Base-by-base conservation (phyloP, 1,140 invertebrate species). In the Caenorhabditis inopinata region DNA sequence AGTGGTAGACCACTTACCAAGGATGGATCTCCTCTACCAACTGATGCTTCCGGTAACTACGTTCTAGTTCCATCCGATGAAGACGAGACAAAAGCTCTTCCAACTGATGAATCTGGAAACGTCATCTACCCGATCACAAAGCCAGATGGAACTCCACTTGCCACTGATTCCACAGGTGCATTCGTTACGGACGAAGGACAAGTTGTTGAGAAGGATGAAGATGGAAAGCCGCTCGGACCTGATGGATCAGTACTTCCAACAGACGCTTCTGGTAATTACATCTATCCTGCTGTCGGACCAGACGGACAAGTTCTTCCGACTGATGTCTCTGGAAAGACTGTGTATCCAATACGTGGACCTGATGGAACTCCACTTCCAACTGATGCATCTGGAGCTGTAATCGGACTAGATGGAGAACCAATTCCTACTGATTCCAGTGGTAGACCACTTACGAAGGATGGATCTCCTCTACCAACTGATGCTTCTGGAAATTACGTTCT, bases 1-100 rank as follows among this genome's bases (percentile, higher is more conserved):
- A 45, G 35, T 14, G 80, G 79, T 14, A 32, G 21, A 1, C 45
- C 76, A 23, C 45, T 78, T 32, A 32, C 25, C 11, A 23, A 51
- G 14, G 81, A 82, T 47, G 81, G 76, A 16, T 25, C 75, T 18
- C 53, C 74, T 2, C 25, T 83, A 21, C 82, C 82, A 21, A 83
- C 82, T 0, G 76, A 83, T 49, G 76, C 75, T 27, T 23, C 53
- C 18, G 81, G 81, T 29, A 32, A 49, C 21, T 73, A 48, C 21
- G 38, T 82, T 21, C 49, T n/a, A n/a, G n/a, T 74, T 80, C 81
- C 76, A 46, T 76, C 78, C 29, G 42, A 76, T 49, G 78, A 68
- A 27, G 46, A 74, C 14, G 78, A 80, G 35, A 68, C 68, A 51
- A 38, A 35, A 21, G 23, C 53, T 23, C 74, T 78, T 12, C 79